These are phyloP conservation scores for Cygnus atratus DNA, from an alignment of 2,113 vertebrate species.

Conservation along the genomic window DNA sequence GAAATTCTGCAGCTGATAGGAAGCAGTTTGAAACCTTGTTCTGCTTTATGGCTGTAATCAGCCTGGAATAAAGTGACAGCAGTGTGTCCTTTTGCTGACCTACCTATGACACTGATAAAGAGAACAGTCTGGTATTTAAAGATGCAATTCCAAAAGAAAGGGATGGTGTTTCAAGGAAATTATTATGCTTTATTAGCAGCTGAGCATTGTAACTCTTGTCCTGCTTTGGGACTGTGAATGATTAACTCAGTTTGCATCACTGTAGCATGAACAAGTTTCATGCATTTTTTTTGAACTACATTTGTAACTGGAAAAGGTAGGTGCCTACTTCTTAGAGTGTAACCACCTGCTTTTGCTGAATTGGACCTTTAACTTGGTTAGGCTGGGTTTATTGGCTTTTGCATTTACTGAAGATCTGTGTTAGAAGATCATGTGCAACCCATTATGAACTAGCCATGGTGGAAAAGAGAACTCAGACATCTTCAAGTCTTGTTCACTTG, in stretches of 20 bases:
- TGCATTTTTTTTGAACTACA: neutral
- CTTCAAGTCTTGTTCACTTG: neutral
- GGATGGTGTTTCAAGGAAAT: conserved; percentile 15
- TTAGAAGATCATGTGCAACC: neutral
- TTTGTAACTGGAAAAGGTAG: neutral
- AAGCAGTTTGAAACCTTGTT: neutral
- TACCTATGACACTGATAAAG: neutral
- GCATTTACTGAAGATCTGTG: neutral
- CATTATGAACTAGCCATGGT: accelerated
- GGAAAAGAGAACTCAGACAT: neutral
- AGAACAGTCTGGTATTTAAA: neutral
- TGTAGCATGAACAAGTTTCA: neutral
- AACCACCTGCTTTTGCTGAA: neutral
- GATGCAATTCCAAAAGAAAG: neutral
- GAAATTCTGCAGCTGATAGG: neutral
- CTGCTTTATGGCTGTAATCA: neutral
- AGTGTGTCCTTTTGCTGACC: neutral
- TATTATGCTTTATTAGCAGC: neutral
- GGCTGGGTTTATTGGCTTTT: neutral
- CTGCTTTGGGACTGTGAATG: conserved; percentile 7
- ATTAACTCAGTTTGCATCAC: neutral
- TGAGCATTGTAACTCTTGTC: neutral
- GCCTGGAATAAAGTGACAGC: neutral
- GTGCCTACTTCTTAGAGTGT: neutral
- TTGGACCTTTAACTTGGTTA: accelerated